phyloP scores from a whole-genome alignment of 2,797 vertebrate species.

The Tapera naevia region DNA sequence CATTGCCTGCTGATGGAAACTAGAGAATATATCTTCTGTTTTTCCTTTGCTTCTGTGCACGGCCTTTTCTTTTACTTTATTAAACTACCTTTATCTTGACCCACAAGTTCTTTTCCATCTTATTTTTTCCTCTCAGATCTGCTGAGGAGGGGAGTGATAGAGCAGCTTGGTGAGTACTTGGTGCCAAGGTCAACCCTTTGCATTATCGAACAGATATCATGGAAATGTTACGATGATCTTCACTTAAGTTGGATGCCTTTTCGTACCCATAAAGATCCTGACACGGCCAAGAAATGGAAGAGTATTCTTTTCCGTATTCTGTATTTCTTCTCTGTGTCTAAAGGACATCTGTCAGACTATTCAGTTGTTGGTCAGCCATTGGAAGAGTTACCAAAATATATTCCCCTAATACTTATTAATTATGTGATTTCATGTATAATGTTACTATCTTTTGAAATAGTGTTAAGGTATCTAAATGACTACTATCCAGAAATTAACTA shows the following conservation, averaged over 20 bases:
- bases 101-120: background rate
- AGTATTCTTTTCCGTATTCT: background rate
- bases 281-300: constrained; percentile 1
- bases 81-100: background rate
- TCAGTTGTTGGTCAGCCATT: background rate
- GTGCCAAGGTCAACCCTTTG: background rate
- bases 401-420: background rate
- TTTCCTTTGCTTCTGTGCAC: background rate
- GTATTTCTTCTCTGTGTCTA: background rate
- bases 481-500: background rate
- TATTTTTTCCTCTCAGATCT: background rate
- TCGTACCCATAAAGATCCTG: background rate
- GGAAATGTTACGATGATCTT: background rate
- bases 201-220: background rate
- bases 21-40: background rate
- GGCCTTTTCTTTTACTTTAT: background rate
- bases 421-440: background rate
- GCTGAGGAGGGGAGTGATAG: background rate
- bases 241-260: background rate
- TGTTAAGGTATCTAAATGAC: background rate
- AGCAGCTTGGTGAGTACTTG: background rate
- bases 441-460: background rate
- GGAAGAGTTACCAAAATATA: background rate
- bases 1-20: background rate
- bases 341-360: background rate